These are phyloP conservation scores for Cacatua alba DNA, from an alignment of 2,113 vertebrate species.

Conservation along the genomic window DNA sequence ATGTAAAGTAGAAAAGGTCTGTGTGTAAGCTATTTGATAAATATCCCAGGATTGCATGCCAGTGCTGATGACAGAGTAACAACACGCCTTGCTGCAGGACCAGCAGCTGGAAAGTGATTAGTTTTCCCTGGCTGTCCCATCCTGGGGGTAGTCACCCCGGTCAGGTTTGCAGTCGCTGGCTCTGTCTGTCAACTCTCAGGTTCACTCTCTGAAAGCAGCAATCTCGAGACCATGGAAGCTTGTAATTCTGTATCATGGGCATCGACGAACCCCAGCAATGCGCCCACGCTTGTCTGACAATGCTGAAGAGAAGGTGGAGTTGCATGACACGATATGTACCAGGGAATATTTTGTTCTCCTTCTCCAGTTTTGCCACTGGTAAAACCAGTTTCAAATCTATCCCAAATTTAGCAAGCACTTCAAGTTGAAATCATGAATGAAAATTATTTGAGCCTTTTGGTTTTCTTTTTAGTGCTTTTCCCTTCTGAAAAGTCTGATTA, in stretches of 20 bases:
- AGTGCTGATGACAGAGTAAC: neutral
- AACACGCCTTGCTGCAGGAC: neutral
- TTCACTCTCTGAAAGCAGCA: neutral
- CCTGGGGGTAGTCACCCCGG: too few species aligned
- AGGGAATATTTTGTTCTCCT: neutral
- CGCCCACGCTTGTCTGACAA: neutral
- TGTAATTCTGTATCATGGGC: neutral
- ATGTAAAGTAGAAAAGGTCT: neutral
- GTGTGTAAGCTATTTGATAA: neutral
- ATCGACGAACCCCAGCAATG: neutral
- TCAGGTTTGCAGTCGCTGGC: accelerated
- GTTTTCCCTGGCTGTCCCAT: neutral
- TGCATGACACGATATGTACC: accelerated
- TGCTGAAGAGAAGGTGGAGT: neutral
- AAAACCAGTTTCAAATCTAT: neutral
- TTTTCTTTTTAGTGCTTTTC: neutral
- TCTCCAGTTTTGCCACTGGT: neutral
- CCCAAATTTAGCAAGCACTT: neutral
- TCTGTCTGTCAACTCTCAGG: neutral
- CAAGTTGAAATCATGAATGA: neutral
- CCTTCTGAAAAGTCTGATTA: neutral
- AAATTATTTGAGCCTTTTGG: neutral
- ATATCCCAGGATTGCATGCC: neutral
- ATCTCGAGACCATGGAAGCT: accelerated
- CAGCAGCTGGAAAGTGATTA: too few species aligned